Evolutionary conservation across 2,888 invertebrate genomes (phyloP), one percentile per base, ranked within the genome.

Genomic region (Auanema freiburgensis): DNA sequence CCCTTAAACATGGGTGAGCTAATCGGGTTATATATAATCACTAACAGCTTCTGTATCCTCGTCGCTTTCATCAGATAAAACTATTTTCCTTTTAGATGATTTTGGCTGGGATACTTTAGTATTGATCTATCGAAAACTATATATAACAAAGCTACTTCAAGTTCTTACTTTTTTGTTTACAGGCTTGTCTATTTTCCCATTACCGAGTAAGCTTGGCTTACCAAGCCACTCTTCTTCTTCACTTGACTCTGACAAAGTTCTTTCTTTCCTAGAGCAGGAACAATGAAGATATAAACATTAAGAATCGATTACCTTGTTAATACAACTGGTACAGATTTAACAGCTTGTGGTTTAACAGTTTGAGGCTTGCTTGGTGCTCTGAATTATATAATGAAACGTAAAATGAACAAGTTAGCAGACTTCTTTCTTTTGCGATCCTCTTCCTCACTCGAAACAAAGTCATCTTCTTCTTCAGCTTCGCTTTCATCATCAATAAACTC

Each of bases 221-320:
- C 57, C 51, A 10, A 59, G 33, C 70, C 70, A 71, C 51, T 62
- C 67, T 23, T 69, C 69, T 21, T 66, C 71, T 11, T 69, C 72
- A 52, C 67, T 68, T 0, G 69, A 68, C 55, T 72, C 72, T 1
- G 72, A 72, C 0, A 72, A 61, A 8, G 66, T 69, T 21, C 63
- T n/a, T 16, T 63, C 42, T 33, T 65, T 59, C 14, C 52, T 23
- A 16, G 2, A 52, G 12, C 16, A 46, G 3, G 10, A 46, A 46
- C 18, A 16, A 5, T 46, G 4, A 46, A 5, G 10, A 46, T 5
- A 8, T 5, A 46, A 46, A 46, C 10, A 46, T 16, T 5, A 5
- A 46, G 18, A 46, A 46, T 8, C n/a, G 16, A 25, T 14, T 58
- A 33, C 33, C 33, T 33, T 33, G 33, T 33, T 33, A 33, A 33